Evolutionary conservation across 2,888 invertebrate species (phyloP).

Genomic region (Ophion ventricosus): DNA sequence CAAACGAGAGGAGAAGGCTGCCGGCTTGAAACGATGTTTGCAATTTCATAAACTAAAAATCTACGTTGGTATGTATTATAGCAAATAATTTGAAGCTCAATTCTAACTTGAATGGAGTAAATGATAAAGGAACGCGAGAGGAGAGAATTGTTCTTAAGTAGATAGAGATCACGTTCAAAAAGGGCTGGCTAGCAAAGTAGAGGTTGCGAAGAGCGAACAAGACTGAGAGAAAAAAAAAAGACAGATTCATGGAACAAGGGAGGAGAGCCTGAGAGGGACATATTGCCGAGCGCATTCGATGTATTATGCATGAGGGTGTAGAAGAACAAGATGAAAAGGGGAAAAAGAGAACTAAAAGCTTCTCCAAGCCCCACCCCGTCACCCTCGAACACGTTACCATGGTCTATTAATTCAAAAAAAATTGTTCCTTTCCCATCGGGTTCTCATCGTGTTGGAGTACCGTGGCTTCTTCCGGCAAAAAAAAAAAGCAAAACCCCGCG

Average conservation of each 20-base stretch:
- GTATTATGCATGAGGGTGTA: slow-evolving; percentile 80
- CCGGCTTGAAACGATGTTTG: too few species aligned
- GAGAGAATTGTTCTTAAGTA: slow-evolving; percentile 35
- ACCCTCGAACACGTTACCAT: slow-evolving; percentile 56
- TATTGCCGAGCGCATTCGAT: slow-evolving; percentile 79
- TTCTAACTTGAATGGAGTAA: neutral
- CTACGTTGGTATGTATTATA: too few species aligned
- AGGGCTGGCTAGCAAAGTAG: slow-evolving; percentile 37
- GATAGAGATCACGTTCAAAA: slow-evolving; percentile 47
- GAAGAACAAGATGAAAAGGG: slow-evolving; percentile 50
- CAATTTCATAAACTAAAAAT: too few species aligned
- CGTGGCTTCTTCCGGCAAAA: slow-evolving; percentile 19
- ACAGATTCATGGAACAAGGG: slow-evolving; percentile 79
- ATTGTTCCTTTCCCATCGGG: slow-evolving; percentile 68
- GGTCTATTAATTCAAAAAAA: slow-evolving; percentile 80
- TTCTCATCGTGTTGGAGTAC: slow-evolving; percentile 19
- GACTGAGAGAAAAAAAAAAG: slow-evolving; percentile 58
- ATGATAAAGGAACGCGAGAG: slow-evolving; percentile 34
- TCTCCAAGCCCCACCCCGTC: slow-evolving; percentile 29
- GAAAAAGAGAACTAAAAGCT: slow-evolving; percentile 65
- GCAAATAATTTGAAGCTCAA: slow-evolving; percentile 5
- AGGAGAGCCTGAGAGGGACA: slow-evolving; percentile 74
- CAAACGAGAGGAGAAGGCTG: too few species aligned
- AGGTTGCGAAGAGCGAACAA: slow-evolving; percentile 41
- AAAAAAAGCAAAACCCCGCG: slow-evolving; percentile 28